Base-by-base conservation (phyloP, 2,888 invertebrate genomes). In the Tholera decimalis region DNA sequence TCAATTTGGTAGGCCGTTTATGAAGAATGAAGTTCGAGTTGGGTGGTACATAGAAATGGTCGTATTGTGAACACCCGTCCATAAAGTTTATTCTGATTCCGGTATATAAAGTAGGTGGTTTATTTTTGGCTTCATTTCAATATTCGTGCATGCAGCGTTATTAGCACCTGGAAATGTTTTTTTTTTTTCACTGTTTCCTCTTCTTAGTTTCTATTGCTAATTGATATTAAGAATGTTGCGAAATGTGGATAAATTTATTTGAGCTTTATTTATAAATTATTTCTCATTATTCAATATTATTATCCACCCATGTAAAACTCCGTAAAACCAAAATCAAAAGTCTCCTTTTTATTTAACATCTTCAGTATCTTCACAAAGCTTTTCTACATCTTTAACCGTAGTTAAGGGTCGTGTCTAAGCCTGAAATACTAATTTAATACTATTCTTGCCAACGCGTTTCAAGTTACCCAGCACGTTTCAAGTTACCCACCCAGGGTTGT, bases 1-100 rank as follows among this genome's bases (percentile, higher is more conserved):
- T 85, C 82, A 85, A 86, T 86, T 85, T 77, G 79, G 76, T 74
- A 62, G 59, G 63, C 70, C 70, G 68, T 79, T 76, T 57, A 60
- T 62, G n/a, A 58, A 39, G 66, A 60, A 41, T 56, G 61, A 75
- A 63, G 66, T 76, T 61, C 22, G 44, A 28, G 39, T 44, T 44
- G 43, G 47, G 65, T 59, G 44, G 41, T 47, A 64, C 63, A 60
- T 61, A 79, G 65, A 59, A 72, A 75, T 67, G 44, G 47, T 41
- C 24, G 54, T 61, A 63, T 72, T 79, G 57, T 72, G 66, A 73
- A 60, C 57, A 43, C 43, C 47, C 54, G 43, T n/a, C 30, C 43
- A 55, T 75, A 64, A 71, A 79, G 41, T 72, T 79, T 72, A 57
- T 72, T 65, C 33, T 66, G 57, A 66, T 72, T 35, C 47, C 44